Evolutionary conservation across 2,888 invertebrate genomes (phyloP).

Genomic region (Orthosia cruda): DNA sequence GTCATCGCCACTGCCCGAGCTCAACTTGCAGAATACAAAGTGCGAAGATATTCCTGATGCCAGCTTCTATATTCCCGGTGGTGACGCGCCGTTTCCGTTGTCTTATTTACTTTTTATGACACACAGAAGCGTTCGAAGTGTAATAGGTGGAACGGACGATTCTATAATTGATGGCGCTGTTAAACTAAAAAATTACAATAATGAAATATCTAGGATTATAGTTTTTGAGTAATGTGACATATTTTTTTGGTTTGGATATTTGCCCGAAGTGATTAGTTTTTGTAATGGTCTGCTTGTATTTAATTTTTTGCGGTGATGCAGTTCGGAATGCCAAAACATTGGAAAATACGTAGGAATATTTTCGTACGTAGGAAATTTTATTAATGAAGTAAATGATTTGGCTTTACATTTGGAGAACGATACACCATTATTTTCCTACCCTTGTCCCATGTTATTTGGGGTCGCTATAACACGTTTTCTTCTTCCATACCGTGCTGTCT

Average conservation of each 20-base stretch:
- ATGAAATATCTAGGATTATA: constrained; percentile 23
- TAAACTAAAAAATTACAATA: constrained; percentile 40
- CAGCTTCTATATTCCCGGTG: constrained; percentile 39
- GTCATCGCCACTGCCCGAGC: constrained; percentile 75
- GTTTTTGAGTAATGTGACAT: constrained; percentile 13
- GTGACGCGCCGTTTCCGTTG: constrained; percentile 49
- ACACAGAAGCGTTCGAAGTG: constrained; percentile 41
- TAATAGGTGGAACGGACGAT: constrained; percentile 52
- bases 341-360: constrained; percentile 6
- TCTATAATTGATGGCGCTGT: constrained; percentile 50
- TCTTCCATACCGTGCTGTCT: too few relatives aligned
- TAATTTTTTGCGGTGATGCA: constrained; percentile 10
- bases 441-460: too few relatives aligned
- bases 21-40: constrained; percentile 71
- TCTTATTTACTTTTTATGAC: constrained; percentile 51
- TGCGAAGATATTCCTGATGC: constrained; percentile 44
- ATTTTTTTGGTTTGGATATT: constrained; percentile 34
- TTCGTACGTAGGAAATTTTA: constrained; percentile 19
- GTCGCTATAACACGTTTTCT: too few relatives aligned
- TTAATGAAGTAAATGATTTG: constrained; percentile 15
- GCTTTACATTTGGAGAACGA: constrained; percentile 18
- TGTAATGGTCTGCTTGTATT: constrained; percentile 22
- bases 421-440: not conserved
- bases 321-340: constrained; percentile 23
- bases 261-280: constrained; percentile 34